Conservation (phyloP, 2,797 vertebrate genomes). For the Tolypeutes matacus region DNA sequence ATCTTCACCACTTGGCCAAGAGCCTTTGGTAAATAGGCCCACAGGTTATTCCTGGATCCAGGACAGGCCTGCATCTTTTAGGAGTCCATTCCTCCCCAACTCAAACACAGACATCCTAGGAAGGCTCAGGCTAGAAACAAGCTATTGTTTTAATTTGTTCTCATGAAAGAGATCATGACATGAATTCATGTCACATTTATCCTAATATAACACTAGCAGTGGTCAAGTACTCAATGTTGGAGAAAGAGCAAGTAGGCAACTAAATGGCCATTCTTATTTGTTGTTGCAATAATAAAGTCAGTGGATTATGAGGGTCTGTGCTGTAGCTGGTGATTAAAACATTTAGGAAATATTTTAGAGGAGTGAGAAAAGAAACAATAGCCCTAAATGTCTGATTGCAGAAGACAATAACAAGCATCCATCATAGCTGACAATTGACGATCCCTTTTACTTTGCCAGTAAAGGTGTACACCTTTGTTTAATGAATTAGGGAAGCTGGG, state of each 20-base stretch:
- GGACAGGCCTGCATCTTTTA: too few relatives aligned
- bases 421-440: background rate
- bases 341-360: background rate
- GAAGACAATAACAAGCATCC: background rate
- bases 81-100: too few relatives aligned
- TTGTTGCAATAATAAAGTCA: background rate
- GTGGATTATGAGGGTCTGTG: background rate
- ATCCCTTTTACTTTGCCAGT: background rate
- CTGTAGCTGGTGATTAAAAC: background rate
- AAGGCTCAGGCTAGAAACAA: background rate
- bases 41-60: rapidly evolving
- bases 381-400: background rate
- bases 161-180: background rate
- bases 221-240: background rate
- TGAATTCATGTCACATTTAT: background rate
- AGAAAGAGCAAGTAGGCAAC: background rate
- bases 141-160: background rate
- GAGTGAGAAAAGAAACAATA: background rate
- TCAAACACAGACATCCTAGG: too few relatives aligned
- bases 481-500: conserved; percentile 36
- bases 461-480: background rate
- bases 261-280: background rate
- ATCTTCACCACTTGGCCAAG: background rate
- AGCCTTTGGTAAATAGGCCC: background rate
- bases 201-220: background rate